These are phyloP conservation scores for Tylochromis polylepis DNA, from an alignment of 2,113 vertebrate genomes.

Conservation along the genomic window DNA sequence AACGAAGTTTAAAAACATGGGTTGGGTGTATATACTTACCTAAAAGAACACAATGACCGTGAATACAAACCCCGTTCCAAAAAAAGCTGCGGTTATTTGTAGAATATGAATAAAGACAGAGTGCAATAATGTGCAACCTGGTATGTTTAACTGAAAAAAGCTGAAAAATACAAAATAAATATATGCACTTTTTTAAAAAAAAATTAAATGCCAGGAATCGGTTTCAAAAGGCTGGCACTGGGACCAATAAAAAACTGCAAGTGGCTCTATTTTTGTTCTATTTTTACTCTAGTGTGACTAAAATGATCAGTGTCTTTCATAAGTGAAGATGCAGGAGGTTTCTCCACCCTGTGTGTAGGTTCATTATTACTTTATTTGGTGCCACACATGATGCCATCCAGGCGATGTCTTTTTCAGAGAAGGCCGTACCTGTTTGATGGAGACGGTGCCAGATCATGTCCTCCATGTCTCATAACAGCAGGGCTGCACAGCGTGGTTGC, in stretches of 20 bases:
- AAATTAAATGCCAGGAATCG: neutral
- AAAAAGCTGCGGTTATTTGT: neutral
- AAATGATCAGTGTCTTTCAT: neutral
- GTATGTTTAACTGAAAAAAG: neutral
- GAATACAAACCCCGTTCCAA: neutral
- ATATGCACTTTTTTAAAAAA: neutral
- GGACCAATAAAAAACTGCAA: neutral
- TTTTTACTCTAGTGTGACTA: neutral
- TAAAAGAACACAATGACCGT: neutral
- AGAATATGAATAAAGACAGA: neutral
- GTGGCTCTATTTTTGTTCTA: neutral
- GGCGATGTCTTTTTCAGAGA: neutral
- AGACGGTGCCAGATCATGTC: neutral
- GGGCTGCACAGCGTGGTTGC: neutral
- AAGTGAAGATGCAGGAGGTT: neutral
- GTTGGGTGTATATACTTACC: neutral
- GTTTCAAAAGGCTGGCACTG: neutral
- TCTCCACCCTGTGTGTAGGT: neutral
- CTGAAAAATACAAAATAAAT: neutral
- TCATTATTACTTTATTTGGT: neutral
- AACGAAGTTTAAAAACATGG: neutral
- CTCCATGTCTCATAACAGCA: neutral
- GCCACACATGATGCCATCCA: rapidly evolving
- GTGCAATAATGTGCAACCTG: neutral
- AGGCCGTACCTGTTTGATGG: neutral